phyloP scores from a whole-genome alignment of 2,113 vertebrate genomes.

The Anoplopoma fimbria region DNA sequence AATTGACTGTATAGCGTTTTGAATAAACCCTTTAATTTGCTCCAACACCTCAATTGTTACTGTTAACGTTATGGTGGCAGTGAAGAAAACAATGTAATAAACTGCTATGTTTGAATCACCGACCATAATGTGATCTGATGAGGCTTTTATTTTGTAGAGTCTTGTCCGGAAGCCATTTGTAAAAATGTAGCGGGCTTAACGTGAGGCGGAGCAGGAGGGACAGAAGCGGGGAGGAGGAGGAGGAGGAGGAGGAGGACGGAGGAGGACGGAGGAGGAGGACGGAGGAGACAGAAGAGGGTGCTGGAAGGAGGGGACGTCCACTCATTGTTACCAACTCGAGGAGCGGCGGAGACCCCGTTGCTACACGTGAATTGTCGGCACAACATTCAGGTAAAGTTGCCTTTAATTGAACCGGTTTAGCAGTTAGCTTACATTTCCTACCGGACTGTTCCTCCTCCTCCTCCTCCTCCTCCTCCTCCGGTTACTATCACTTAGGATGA shows the following conservation, averaged over 20 bases:
- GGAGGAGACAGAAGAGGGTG: slow-evolving; percentile 38
- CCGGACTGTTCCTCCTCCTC: not conserved
- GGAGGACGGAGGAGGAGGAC: slow-evolving; percentile 37
- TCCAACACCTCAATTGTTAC: no score
- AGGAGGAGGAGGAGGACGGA: slow-evolving; percentile 23
- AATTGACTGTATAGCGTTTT: no score
- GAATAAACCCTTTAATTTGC: no score
- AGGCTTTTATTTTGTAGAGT: slow-evolving; percentile 51
- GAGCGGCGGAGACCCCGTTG: slow-evolving; percentile 46
- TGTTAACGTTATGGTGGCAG: not conserved
- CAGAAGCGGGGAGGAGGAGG: slow-evolving; percentile 1
- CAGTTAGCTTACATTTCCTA: not conserved
- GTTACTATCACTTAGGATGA: slow-evolving; percentile 40
- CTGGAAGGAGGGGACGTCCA: slow-evolving; percentile 46
- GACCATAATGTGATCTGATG: not conserved
- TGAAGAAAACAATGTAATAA: not conserved
- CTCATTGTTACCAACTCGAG: slow-evolving; percentile 75
- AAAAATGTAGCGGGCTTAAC: slow-evolving; percentile 8
- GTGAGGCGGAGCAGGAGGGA: not conserved
- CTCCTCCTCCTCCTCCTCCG: slow-evolving; percentile 32
- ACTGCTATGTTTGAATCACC: not conserved
- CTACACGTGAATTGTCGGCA: slow-evolving; percentile 44
- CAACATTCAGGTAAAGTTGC: slow-evolving; percentile 68
- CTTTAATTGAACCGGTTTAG: not conserved
- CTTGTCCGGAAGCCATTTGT: slow-evolving; percentile 24